Conservation (phyloP, 2,797 vertebrate genomes). For the Chaunax sp. region DNA sequence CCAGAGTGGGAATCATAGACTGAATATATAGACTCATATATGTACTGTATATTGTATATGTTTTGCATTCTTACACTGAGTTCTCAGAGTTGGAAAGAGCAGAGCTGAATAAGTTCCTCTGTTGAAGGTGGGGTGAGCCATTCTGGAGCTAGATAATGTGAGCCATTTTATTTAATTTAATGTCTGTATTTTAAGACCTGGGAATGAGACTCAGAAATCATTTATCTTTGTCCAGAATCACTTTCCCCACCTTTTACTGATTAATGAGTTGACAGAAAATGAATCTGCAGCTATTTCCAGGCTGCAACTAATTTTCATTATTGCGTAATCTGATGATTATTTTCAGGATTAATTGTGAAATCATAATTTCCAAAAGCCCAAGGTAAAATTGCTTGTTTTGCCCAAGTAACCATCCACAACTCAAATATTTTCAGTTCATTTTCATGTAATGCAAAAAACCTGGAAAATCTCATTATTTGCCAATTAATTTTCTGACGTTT, state of each 20-base stretch:
- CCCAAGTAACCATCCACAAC: neutral
- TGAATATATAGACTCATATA: slow-evolving; percentile 12
- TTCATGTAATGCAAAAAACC: neutral
- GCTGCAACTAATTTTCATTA: neutral
- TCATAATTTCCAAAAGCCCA: neutral
- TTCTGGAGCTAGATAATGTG: too few species aligned
- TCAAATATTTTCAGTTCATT: neutral
- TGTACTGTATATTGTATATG: neutral
- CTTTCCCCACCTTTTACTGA: neutral
- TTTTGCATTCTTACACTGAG: slow-evolving; percentile 19
- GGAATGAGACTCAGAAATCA: too few species aligned
- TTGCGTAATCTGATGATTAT: slow-evolving; percentile 9
- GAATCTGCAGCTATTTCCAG: neutral
- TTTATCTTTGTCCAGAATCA: too few species aligned
- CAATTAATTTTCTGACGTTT: neutral
- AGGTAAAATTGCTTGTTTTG: neutral
- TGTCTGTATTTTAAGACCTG: too few species aligned
- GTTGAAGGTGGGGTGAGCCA: neutral
- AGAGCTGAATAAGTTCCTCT: too few species aligned
- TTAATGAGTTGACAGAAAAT: slow-evolving; percentile 1
- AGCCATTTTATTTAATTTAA: too few species aligned
- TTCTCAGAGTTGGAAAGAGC: neutral
- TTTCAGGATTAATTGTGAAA: neutral
- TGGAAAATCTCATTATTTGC: neutral
- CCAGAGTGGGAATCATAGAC: slow-evolving; percentile 17